Base-by-base conservation (phyloP, 2,113 vertebrate genomes). In the Oxygymnocypris stewartii region DNA sequence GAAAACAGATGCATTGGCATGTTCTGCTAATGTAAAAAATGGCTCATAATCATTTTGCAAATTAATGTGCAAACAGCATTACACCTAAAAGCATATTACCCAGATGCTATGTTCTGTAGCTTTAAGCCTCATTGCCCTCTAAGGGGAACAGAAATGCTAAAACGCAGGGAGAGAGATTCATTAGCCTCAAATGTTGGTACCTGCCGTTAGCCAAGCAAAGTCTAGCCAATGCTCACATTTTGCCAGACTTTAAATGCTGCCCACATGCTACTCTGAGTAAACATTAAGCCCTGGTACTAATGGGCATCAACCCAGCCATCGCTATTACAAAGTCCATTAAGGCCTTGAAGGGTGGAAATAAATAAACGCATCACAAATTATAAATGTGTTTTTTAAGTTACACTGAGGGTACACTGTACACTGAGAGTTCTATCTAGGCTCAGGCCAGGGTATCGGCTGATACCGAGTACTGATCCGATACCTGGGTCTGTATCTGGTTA, bases 251-350 rank as follows among this genome's bases (percentile, higher is more conserved):
- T 86, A 74, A 87, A 89, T 65, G 79, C 69, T 67, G 44, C 63
- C 80, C 81, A 79, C 79, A 80, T 79, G 84, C 69, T 83, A 81
- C 88, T 87, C 65, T 82, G 73, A 85, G 51, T 84, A 86, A 49
- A 80, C 74, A 88, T 87, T 88, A 87, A 84, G 40, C 65, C 79
- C 76, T 35, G 69, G 69, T 85, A 69, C 80, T 89, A 87, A 88
- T 87, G 74, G 83, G n/a, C 75, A 42, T 63, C 59, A 86, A 28
- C 79, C 77, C 75, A 87, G 80, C 77, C 73, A 84, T 69, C 9
- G 14, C 67, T 63, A 86, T 84, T 86, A 87, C 35, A 75, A 79
- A 85, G 77, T 88, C 87, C 85, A 87, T 84, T 88, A 85, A 77
- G 82, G 74, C 28, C 25, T 87, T 25, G 65, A 61, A 54, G 73